These are phyloP conservation scores for Fissipunctia ypsillon DNA, from an alignment of 2,888 invertebrate genomes.

Conservation along the genomic window DNA sequence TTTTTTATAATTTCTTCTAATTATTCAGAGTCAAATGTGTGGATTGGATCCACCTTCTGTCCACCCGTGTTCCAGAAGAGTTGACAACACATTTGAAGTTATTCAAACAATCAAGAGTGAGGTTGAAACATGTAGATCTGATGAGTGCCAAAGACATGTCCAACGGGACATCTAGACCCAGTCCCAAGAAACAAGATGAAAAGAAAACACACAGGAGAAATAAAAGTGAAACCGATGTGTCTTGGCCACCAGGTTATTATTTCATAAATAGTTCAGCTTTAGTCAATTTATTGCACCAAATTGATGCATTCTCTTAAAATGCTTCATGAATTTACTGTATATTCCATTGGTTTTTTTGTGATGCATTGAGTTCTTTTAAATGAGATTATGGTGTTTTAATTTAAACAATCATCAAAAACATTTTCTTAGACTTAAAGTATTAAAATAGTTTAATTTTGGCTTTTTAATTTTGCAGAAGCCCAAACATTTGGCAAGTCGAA, in stretches of 20 bases:
- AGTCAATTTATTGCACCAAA: background rate
- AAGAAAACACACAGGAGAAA: conserved; percentile 92
- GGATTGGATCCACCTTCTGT: conserved; percentile 97
- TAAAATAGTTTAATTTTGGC: background rate
- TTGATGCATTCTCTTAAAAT: background rate
- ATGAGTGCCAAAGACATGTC: conserved; percentile 85
- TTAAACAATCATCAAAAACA: background rate
- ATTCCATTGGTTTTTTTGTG: too few species aligned
- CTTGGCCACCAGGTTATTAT: conserved; percentile 90
- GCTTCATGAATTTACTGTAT: background rate
- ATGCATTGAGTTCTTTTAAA: background rate
- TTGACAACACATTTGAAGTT: conserved; percentile 96
- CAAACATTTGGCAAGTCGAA: conserved; percentile 91
- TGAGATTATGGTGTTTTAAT: background rate
- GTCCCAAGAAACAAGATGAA: conserved; percentile 86
- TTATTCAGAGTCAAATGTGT: conserved; percentile 93
- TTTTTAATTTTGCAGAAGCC: conserved; percentile 77
- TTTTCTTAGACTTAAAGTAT: background rate
- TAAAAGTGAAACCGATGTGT: conserved; percentile 93
- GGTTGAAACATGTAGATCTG: conserved; percentile 85
- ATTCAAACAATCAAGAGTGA: conserved; percentile 94
- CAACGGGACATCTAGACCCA: conserved; percentile 81
- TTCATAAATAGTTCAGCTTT: background rate
- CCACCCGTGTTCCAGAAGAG: conserved; percentile 96
- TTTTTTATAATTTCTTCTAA: background rate